These are phyloP conservation scores for Drosophila eugracilis DNA, from an alignment of 1,140 invertebrate species.

Conservation along the genomic window DNA sequence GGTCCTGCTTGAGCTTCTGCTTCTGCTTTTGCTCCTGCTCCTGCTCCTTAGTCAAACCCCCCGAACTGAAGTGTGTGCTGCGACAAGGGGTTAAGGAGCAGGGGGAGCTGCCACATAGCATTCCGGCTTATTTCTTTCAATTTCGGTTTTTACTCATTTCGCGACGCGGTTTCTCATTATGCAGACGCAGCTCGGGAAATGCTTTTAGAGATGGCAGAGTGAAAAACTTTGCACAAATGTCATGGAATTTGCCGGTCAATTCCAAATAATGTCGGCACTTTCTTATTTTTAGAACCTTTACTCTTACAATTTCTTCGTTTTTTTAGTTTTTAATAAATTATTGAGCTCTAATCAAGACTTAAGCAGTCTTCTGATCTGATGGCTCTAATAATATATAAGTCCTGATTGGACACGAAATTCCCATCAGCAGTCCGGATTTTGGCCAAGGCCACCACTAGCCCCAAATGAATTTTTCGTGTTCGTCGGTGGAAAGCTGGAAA, in stretches of 20 bases:
- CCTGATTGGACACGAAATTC: conserved; percentile 16
- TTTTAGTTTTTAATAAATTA: neutral
- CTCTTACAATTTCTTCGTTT: too few species aligned
- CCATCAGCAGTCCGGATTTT: conserved; percentile 28
- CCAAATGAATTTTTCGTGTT: conserved; percentile 46
- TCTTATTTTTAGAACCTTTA: too few species aligned
- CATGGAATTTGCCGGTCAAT: neutral
- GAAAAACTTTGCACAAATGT: neutral
- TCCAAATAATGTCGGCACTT: too few species aligned
- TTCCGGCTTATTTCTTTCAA: conserved; percentile 61
- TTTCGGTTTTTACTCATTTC: conserved; percentile 64
- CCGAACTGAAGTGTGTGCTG: conserved; percentile 3
- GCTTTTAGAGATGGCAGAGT: conserved; percentile 18
- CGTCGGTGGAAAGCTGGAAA: conserved; percentile 27
- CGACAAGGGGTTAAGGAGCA: conserved; percentile 11
- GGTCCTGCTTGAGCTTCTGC: neutral
- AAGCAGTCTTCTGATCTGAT: too few species aligned
- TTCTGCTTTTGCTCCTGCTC: neutral
- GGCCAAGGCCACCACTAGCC: conserved; percentile 38
- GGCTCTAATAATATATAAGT: conserved; percentile 1
- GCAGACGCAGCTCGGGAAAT: conserved; percentile 40
- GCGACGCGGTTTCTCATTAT: conserved; percentile 68
- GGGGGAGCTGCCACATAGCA: conserved; percentile 46
- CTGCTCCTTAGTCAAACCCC: neutral
- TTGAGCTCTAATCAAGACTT: neutral